Evolutionary conservation across 2,113 vertebrate genomes (phyloP), one percentile per base, ranked within the genome.

Genomic region (Colius striatus): DNA sequence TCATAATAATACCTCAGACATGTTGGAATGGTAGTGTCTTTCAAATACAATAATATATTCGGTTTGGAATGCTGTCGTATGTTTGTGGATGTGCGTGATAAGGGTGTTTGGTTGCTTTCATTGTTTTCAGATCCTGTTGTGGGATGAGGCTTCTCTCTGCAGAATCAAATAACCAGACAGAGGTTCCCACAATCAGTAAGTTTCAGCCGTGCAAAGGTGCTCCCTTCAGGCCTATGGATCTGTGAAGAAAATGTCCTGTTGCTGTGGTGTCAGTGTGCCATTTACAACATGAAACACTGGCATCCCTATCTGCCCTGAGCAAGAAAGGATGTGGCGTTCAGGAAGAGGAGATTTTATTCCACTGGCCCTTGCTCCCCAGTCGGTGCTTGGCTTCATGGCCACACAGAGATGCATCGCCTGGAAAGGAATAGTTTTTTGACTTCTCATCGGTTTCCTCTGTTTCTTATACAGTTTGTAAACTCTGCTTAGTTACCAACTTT

Each of bases 291-390:
- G 81, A 29, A 88, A 70, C 13, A 6, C 11, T 54, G 5, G 70
- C 25, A 36, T 90, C 29, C 8, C 38, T 87, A 3, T 83, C 67
- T 84, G 29, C 21, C 38, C n/a, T 32, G 17, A 75, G 36, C 53
- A 57, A 67, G 60, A 50, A 87, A 60, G 29, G 89, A 55, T 45
- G n/a, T 32, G 34, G 17, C 71, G 7, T 65, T 91, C 25, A 70
- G 68, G 43, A 95, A n/a, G n/a, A 66, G 32, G 51, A 85, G 47
- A 85, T 66, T 87, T 3, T 61, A 19, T 78, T 51, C 48, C 34
- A 6, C 4, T 1, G 4, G 5, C 8, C 63, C 13, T 7, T 41
- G 38, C 38, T 3, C 6, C 6, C 45, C 3, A 11, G 8, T 50
- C 30, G 50, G 38, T 43, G 14, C 50, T 74, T 78, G 58, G 62